Evolutionary conservation across 2,113 vertebrate genomes (phyloP).

Genomic region (Rattus norvegicus): GRCr8 NC_086031.1:36270001-36270500

Average conservation of each 20-base stretch:
- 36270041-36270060: background rate
- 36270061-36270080: background rate
- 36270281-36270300: background rate
- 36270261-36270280: background rate
- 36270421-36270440: background rate
- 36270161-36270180: background rate
- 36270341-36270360: background rate
- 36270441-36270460: background rate
- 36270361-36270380: background rate
- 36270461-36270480: background rate
- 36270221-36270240: background rate
- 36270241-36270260: background rate
- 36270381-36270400: background rate
- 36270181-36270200: background rate
- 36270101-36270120: background rate
- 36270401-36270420: background rate
- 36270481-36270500: background rate
- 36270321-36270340: background rate
- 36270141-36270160: background rate
- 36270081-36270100: background rate
- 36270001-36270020: background rate
- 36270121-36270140: background rate
- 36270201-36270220: background rate
- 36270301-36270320: background rate
- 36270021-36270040: background rate